A percentile compares a stretch with the other conserved stretches of the same genome.
phyloP scores from a whole-genome alignment of 2,888 invertebrate genomes.

The Odontocerum albicorne region DNA sequence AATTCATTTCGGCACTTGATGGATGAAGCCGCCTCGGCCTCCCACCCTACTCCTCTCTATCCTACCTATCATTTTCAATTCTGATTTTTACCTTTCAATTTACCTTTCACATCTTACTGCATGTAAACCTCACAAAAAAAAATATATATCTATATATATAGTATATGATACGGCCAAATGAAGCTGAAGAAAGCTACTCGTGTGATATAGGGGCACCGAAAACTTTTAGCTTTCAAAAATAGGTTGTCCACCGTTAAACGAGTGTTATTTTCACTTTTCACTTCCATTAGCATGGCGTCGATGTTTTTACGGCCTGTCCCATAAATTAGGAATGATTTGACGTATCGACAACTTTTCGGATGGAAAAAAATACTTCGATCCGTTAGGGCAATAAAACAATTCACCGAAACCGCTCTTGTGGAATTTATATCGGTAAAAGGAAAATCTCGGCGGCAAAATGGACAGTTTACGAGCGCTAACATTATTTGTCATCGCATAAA shows the following conservation, averaged over 20 bases:
- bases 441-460: slow-evolving; percentile 11
- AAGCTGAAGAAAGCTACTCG: too few species aligned
- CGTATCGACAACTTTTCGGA: slow-evolving; percentile 8
- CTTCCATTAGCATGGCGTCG: slow-evolving; percentile 16
- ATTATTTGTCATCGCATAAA: slow-evolving; percentile 28
- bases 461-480: slow-evolving; percentile 17
- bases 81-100: too few species aligned
- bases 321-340: slow-evolving; percentile 19
- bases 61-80: slow-evolving; percentile 27
- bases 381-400: slow-evolving; percentile 12
- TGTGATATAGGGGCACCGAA: too few species aligned
- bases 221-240: not conserved
- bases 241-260: slow-evolving; percentile 5
- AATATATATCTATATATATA: too few species aligned
- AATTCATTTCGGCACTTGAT: slow-evolving; percentile 37
- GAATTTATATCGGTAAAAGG: slow-evolving; percentile 15
- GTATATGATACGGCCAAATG: too few species aligned
- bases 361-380: slow-evolving; percentile 6
- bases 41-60: not conserved
- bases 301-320: slow-evolving; percentile 14
- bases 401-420: slow-evolving; percentile 16
- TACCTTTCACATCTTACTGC: too few species aligned
- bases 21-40: slow-evolving; percentile 29
- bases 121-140: too few species aligned
- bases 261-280: slow-evolving; percentile 20